Percentiles rank a stretch among this genome's conserved stretches.
Conservation (phyloP, 2,888 invertebrate species). For the Eupithecia inturbata region DNA sequence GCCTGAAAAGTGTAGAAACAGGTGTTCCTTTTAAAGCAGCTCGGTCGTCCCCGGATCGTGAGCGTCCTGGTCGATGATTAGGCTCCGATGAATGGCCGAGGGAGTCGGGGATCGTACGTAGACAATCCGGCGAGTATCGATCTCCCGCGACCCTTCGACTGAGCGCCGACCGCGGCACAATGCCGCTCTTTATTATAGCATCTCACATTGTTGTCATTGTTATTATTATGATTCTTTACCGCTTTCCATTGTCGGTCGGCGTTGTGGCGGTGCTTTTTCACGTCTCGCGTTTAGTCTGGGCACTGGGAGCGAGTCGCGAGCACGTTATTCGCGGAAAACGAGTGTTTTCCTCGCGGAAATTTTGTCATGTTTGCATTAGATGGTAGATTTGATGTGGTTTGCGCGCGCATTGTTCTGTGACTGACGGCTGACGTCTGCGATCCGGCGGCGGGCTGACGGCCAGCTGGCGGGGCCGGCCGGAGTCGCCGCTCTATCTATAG, state of each 20-base stretch:
- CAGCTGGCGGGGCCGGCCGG: constrained; percentile 37
- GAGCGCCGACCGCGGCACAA: constrained; percentile 81
- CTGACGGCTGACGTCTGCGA: constrained; percentile 38
- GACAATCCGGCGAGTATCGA: constrained; percentile 82
- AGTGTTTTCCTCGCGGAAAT: constrained; percentile 78
- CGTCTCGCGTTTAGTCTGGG: constrained; percentile 83
- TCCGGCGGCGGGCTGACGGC: constrained; percentile 39
- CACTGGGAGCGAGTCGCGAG: constrained; percentile 83
- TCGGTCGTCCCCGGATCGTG: constrained; percentile 38
- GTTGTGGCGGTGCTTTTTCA: constrained; percentile 84
- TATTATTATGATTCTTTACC: constrained; percentile 85
- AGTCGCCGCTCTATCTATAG: constrained; percentile 27
- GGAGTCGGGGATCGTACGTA: constrained; percentile 68
- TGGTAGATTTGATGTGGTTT: constrained; percentile 56
- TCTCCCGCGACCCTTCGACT: constrained; percentile 82
- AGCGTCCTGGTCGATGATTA: constrained; percentile 58
- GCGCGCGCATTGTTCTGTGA: constrained; percentile 65
- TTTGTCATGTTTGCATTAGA: constrained; percentile 62
- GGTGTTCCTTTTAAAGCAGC: constrained; percentile 32
- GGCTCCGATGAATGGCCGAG: constrained; percentile 67
- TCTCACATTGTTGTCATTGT: constrained; percentile 85
- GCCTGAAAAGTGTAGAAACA: constrained; percentile 32
- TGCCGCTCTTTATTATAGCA: constrained; percentile 84
- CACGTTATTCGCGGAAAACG: constrained; percentile 82
- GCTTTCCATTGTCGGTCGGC: constrained; percentile 84